Evolutionary conservation across 2,113 vertebrate genomes (phyloP).

Genomic region (Balaeniceps rex): DNA sequence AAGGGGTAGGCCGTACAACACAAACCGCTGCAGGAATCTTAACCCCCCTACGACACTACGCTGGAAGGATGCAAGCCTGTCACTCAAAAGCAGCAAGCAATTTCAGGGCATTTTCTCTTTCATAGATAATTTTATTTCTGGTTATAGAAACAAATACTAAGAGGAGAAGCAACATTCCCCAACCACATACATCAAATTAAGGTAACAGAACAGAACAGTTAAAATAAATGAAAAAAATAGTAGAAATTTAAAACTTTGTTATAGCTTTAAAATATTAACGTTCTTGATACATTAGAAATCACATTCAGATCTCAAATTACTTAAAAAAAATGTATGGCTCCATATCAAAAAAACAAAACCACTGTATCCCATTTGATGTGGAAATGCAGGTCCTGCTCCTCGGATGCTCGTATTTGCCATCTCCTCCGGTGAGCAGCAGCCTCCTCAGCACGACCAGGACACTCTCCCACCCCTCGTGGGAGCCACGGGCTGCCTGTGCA

Average conservation of each 20-base stretch:
- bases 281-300: conserved; percentile 77
- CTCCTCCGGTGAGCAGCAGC: neutral
- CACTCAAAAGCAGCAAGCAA: neutral
- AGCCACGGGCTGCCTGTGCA: neutral
- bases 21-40: neutral
- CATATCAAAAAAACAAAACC: conserved; percentile 59
- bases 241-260: conserved; percentile 78
- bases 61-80: neutral
- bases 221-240: conserved; percentile 69
- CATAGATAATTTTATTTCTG: conserved; percentile 81
- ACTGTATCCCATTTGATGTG: conserved; percentile 66
- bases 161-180: conserved; percentile 74
- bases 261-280: conserved; percentile 78
- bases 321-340: conserved; percentile 71
- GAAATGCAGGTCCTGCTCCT: conserved; percentile 27
- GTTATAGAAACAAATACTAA: conserved; percentile 80
- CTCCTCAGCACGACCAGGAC: neutral
- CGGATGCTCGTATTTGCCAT: neutral
- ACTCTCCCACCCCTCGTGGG: neutral
- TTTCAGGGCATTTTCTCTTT: conserved; percentile 50
- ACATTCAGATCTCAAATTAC: conserved; percentile 76
- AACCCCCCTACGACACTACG: rapidly evolving
- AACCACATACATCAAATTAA: conserved; percentile 74
- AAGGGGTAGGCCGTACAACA: neutral
- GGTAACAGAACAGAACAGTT: conserved; percentile 74